These are phyloP conservation scores for Vanessa tameamea DNA, from an alignment of 1,140 invertebrate genomes.

Conservation along the genomic window DNA sequence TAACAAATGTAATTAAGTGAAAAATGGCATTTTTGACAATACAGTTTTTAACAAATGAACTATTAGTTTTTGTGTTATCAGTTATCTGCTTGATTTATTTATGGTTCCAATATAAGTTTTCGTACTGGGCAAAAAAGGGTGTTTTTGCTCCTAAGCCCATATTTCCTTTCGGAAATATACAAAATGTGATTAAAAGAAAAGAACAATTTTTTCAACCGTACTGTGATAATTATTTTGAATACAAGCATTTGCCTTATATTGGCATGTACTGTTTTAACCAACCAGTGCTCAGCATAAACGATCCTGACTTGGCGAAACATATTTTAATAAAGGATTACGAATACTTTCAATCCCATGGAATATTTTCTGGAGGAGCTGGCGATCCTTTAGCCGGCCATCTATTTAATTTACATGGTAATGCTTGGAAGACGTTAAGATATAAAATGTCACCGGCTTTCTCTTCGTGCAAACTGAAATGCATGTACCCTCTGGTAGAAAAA, in stretches of 20 bases:
- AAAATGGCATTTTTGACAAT: slow-evolving; percentile 39
- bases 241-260: slow-evolving; percentile 66
- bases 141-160: slow-evolving; percentile 66
- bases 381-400: slow-evolving; percentile 81
- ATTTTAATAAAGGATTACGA: slow-evolving; percentile 83
- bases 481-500: slow-evolving; percentile 75
- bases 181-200: slow-evolving; percentile 64
- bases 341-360: slow-evolving; percentile 81
- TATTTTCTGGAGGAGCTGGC: slow-evolving; percentile 77
- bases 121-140: slow-evolving; percentile 69
- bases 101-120: slow-evolving; percentile 72
- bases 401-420: slow-evolving; percentile 73
- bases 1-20: slow-evolving; percentile 1
- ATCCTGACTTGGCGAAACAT: slow-evolving; percentile 80
- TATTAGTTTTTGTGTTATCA: slow-evolving; percentile 34
- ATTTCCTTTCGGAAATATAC: slow-evolving; percentile 78
- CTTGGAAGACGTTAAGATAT: slow-evolving; percentile 76
- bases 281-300: slow-evolving; percentile 72
- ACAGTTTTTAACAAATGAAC: slow-evolving; percentile 42
- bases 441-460: slow-evolving; percentile 79
- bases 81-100: slow-evolving; percentile 50
- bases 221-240: slow-evolving; percentile 63
- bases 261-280: slow-evolving; percentile 75
- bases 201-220: slow-evolving; percentile 70
- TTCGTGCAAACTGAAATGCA: slow-evolving; percentile 75